Base-by-base conservation (phyloP, 2,113 vertebrate species). In the Numenius arquata region DNA sequence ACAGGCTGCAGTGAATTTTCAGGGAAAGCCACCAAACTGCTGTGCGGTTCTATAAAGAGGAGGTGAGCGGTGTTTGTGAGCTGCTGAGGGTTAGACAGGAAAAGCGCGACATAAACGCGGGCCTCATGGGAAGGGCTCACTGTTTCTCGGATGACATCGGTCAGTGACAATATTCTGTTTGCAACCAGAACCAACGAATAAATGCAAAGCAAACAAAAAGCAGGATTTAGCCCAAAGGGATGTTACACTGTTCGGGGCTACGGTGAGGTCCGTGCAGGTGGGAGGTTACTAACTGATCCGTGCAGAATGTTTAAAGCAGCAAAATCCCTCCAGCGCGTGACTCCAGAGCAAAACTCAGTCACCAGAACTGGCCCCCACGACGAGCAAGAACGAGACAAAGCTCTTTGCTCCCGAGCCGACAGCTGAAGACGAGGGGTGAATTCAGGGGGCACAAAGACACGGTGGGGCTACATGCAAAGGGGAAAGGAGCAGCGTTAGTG, bases 171-270 rank as follows among this genome's bases (percentile, higher is more conserved):
- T 2, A 26, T 12, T 48, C 77, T 63, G 17, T 26, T 20, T 72
- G 67, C 78, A 59, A 41, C n/a, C 82, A 72, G 41, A 62, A 50
- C 56, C 32, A 58, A 22, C 18, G 52, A 11, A 48, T 38, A 79
- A 79, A 25, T 2, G 32, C 67, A 83, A 53, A 79, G 58, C 53
- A 48, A 86, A 52, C 66, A 56, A 62, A 75, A 65, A 43, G 29
- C 59, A 48, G 62, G 43, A 41, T 70, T 65, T 36, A 70, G 45
- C 77, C 67, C 52, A 34, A 41, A 53, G 80, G 84, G 68, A 29
- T 1, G 2, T 34, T 19, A 26, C 34, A 6, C 0, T 34, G 75
- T 58, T 34, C 22, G 0, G 0, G 50, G 70, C 17, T 70, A 8
- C 1, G 1, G 82, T 52, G 32, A 30, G 36, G 40, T 14, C 88